Evolutionary conservation across 2,888 invertebrate genomes (phyloP), one percentile per base, ranked within the genome.

Genomic region (Danaus chrysippus): DNA sequence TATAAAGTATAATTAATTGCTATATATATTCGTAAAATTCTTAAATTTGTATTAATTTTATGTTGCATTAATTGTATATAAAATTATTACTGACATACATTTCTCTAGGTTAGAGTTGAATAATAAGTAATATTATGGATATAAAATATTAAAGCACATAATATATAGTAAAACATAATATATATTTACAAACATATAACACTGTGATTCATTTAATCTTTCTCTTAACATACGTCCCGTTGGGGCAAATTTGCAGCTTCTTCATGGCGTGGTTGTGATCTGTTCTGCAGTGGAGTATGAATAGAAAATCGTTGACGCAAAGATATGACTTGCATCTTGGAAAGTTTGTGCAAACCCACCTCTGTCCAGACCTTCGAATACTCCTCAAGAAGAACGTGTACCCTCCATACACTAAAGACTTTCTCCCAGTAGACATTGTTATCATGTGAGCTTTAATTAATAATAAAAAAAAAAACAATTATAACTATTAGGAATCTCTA

Each of bases 271-370:
- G 79, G 17, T 62, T 68, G 23, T 79, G 79, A 3, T 69, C 58
- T 8, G 58, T 13, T 1, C 59, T 55, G 0, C 41, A 5, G 5
- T 64, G 59, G 0, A 53, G 15, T 2, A 77, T 60, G 0, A 19
- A 17, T n/a, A 66, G 23, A 0, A 63, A 13, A 0, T 68, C 63
- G 15, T 65, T 67, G 0, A 69, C 56, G 11, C 68, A 9, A 0
- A 77, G 0, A 53, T 59, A 68, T 1, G 76, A 72, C 42, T 72
- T 75, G 58, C 78, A 78, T 10, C 57, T 70, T 0, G 74, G 73
- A 42, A 71, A 75, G 10, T 59, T 66, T 1, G 75, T 77, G 64
- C 78, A 79, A 17, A 64, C 66, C 76, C 78, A 79, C 34, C 64
- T 66, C 12, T 61, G 12, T 0, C 61, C 60, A 1, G 63, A 59